A percentile compares a stretch with the other conserved stretches of the same genome.
Evolutionary conservation across 2,797 vertebrate genomes (phyloP).

Genomic region (Notoglanidium macrostoma): DNA sequence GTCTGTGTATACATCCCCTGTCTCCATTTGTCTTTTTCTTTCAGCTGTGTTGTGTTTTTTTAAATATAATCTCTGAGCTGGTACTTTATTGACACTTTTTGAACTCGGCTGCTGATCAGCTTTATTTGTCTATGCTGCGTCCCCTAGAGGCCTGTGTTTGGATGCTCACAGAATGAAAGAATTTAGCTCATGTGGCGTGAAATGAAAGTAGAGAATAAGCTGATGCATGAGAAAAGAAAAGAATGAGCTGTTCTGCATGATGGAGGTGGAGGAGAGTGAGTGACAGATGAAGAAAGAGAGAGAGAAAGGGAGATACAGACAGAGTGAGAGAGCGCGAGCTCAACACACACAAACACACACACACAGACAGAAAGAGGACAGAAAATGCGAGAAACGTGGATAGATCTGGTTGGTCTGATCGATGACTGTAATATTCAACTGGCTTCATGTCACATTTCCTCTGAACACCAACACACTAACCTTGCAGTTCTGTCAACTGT

Average conservation of each 20-base stretch:
- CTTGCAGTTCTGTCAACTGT: neutral
- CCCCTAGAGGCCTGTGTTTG: slow-evolving; percentile 52
- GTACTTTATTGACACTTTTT: slow-evolving; percentile 47
- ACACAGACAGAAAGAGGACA: neutral
- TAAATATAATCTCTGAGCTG: slow-evolving; percentile 45
- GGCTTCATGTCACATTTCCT: neutral
- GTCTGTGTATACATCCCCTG: neutral
- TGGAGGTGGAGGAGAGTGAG: slow-evolving; percentile 20
- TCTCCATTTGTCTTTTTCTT: neutral
- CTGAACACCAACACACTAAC: neutral
- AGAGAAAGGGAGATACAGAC: neutral
- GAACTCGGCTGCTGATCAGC: slow-evolving; percentile 51
- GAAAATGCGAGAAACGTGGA: neutral
- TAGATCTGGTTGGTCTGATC: neutral
- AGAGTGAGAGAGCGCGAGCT: neutral
- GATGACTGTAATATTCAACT: neutral
- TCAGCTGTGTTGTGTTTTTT: neutral
- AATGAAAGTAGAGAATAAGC: slow-evolving; percentile 60
- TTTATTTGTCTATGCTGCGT: slow-evolving; percentile 41
- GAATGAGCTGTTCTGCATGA: slow-evolving; percentile 57
- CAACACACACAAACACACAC: too few species aligned
- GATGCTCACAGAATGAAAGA: slow-evolving; percentile 55
- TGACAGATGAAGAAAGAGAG: neutral
- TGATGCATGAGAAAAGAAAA: slow-evolving; percentile 54
- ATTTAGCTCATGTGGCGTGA: slow-evolving; percentile 51